A percentile compares a stretch with the other conserved stretches of the same genome.
These are phyloP conservation scores for Periophthalmodon schlosseri DNA, from an alignment of 2,113 vertebrate species.

Conservation along the genomic window DNA sequence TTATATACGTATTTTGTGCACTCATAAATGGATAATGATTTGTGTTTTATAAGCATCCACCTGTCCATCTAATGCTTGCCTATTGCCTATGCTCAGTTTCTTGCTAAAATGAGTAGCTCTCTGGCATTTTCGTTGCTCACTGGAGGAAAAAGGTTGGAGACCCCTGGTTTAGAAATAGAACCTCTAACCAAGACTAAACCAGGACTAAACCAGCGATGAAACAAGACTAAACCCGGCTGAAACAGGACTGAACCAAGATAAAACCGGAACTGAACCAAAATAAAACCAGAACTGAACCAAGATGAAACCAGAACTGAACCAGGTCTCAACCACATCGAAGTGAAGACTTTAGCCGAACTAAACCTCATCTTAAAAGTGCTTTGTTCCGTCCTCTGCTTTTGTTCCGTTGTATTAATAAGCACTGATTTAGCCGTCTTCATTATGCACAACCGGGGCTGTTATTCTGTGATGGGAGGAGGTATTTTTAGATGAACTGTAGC, in stretches of 20 bases:
- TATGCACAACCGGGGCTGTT: not conserved
- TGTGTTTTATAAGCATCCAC: too few species aligned
- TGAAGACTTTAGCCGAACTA: not conserved
- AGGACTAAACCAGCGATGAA: not conserved
- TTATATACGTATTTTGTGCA: too few species aligned
- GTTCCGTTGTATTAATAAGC: not conserved
- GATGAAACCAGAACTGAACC: not conserved
- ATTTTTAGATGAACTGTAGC: slow-evolving; percentile 4
- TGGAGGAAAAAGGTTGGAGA: too few species aligned
- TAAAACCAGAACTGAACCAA: not conserved
- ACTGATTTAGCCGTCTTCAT: not conserved
- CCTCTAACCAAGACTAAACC: not conserved
- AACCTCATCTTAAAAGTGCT: not conserved
- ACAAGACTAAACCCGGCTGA: not conserved
- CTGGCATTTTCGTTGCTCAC: too few species aligned
- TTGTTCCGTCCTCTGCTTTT: not conserved
- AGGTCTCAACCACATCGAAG: not conserved
- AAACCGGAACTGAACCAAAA: not conserved
- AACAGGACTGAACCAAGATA: not conserved
- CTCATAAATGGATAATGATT: too few species aligned
- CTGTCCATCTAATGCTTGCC: too few species aligned
- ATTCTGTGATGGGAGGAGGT: not conserved
- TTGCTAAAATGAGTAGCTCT: too few species aligned
- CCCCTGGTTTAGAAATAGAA: too few species aligned
- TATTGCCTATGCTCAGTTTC: too few species aligned